Evolutionary conservation across 2,797 vertebrate species (phyloP).

Genomic region (Microtus californicus): DNA sequence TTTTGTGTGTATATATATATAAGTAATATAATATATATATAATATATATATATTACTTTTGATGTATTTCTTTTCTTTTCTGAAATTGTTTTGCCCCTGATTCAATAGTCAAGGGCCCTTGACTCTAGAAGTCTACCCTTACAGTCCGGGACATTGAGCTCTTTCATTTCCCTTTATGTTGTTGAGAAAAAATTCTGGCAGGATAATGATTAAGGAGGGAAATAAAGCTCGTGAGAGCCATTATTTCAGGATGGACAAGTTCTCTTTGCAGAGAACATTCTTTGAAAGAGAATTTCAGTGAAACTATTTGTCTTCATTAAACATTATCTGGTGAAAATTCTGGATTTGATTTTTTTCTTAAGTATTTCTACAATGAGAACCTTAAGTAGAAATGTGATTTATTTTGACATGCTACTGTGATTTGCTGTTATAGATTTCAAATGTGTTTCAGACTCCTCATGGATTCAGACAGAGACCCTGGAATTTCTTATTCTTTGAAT

Average conservation of each 20-base stretch:
- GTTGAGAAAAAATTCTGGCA: neutral
- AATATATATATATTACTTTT: conserved; percentile 5
- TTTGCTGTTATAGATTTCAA: neutral
- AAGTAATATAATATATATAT: neutral
- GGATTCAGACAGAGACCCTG: neutral
- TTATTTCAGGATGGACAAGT: neutral
- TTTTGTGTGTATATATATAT: neutral
- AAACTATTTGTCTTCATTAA: neutral
- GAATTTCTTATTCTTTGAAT: neutral
- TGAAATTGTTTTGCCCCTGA: conserved; percentile 32
- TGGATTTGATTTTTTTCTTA: neutral
- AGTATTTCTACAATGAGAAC: neutral
- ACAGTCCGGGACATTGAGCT: neutral
- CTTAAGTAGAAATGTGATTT: neutral
- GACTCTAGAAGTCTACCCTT: neutral
- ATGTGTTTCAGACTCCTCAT: neutral
- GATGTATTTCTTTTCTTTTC: conserved; percentile 43
- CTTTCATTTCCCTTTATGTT: neutral
- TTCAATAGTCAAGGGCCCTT: conserved; percentile 19
- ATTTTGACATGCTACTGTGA: neutral
- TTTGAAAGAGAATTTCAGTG: neutral
- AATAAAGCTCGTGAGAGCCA: neutral
- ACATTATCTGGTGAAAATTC: neutral
- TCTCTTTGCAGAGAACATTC: conserved; percentile 23
- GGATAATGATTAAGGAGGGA: neutral